Conservation (phyloP, 2,113 vertebrate genomes). For the Furnarius figulus region DNA sequence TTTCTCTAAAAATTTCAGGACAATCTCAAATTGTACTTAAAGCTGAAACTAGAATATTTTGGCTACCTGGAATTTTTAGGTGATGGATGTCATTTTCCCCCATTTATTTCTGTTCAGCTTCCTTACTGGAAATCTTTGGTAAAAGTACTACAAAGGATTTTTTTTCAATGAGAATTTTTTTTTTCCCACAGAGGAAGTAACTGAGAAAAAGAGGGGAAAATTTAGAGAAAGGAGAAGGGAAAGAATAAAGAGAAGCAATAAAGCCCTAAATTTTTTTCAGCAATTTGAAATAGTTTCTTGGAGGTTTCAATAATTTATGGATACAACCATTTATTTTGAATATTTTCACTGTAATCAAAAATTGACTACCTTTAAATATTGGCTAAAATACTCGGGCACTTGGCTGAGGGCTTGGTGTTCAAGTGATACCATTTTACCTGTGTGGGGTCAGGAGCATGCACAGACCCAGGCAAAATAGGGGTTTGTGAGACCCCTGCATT, state of each 20-base stretch:
- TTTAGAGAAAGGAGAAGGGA: background rate
- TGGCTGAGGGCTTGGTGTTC: background rate
- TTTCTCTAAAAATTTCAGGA: background rate
- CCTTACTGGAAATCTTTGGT: background rate
- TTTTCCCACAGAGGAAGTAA: rapidly evolving
- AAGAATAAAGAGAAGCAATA: background rate
- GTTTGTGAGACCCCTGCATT: background rate
- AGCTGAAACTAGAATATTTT: background rate
- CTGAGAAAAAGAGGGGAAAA: rapidly evolving
- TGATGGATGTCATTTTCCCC: rapidly evolving
- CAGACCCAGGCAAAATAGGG: background rate
- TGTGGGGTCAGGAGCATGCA: background rate
- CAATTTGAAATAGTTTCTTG: background rate
- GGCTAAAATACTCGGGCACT: background rate
- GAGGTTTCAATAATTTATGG: background rate
- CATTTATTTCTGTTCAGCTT: background rate
- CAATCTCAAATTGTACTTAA: background rate
- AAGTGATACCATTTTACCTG: background rate
- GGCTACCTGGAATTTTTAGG: background rate
- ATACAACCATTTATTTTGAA: background rate
- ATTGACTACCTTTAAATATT: background rate
- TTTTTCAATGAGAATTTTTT: background rate
- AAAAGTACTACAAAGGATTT: background rate
- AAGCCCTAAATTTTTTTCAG: background rate
- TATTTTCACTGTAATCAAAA: background rate